phyloP scores from a whole-genome alignment of 1,140 invertebrate genomes.

The Polypedilum pembai region DNA sequence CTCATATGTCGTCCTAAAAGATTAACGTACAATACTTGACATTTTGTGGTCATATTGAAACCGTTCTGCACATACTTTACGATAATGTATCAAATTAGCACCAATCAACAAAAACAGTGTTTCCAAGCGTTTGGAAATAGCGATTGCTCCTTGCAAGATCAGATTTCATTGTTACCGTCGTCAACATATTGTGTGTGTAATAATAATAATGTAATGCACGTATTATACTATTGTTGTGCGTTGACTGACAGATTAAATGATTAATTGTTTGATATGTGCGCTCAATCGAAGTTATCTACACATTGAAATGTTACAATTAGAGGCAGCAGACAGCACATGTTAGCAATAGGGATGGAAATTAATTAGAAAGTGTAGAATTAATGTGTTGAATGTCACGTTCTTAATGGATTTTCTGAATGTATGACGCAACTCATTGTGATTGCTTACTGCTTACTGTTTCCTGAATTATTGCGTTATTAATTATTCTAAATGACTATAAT shows the following conservation, averaged over 20 bases:
- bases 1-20: neutral
- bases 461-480: too few species aligned
- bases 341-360: neutral
- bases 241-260: conserved; percentile 18
- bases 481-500: too few species aligned
- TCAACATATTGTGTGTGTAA: too few species aligned
- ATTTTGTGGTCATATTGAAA: neutral
- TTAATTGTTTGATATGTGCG: conserved; percentile 11
- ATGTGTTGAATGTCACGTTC: conserved; percentile 16
- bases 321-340: neutral
- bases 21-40: neutral
- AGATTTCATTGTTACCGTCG: too few species aligned
- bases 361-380: conserved; percentile 19
- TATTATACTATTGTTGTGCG: neutral
- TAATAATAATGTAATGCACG: neutral
- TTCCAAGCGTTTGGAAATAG: too few species aligned
- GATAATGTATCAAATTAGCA: conserved; percentile 6
- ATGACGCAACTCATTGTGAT: too few species aligned
- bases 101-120: neutral
- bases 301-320: too few species aligned
- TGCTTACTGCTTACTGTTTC: too few species aligned
- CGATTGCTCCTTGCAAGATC: too few species aligned
- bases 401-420: neutral
- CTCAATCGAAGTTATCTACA: neutral
- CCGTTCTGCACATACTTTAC: neutral